Evolutionary conservation across 1,140 invertebrate genomes (phyloP).

Genomic region (Pseudoatta argentina): DNA sequence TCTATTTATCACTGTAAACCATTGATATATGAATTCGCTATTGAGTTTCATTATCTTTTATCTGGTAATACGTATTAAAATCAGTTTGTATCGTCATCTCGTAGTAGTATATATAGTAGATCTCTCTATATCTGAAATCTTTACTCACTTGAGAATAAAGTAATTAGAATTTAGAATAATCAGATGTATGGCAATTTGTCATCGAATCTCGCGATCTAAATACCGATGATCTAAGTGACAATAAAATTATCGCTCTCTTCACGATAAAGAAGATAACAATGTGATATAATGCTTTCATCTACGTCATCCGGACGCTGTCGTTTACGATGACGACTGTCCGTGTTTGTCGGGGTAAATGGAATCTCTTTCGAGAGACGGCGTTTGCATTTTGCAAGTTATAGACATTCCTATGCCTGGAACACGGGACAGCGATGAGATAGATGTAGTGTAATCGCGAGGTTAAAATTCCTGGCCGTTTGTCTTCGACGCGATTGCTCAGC

Average conservation of each 20-base stretch:
- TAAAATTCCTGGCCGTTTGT: conserved; percentile 53
- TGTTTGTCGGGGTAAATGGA: background rate
- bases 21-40: conserved; percentile 31
- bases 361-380: conserved; percentile 35
- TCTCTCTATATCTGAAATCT: background rate
- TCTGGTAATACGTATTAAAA: background rate
- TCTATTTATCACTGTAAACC: conserved; percentile 16
- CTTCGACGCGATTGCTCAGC: conserved; percentile 51
- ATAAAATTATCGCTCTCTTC: background rate
- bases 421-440: conserved; percentile 31
- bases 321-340: background rate
- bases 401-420: conserved; percentile 32
- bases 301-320: background rate
- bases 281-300: background rate
- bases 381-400: background rate
- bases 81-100: background rate
- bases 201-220: background rate
- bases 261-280: background rate
- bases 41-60: conserved; percentile 27
- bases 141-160: background rate
- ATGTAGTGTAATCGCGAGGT: conserved; percentile 58
- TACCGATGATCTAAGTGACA: background rate
- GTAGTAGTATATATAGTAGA: too few species aligned
- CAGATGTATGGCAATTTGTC: background rate
- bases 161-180: background rate